These are phyloP conservation scores for Drosophila cracens DNA, from an alignment of 2,888 invertebrate species.

Conservation along the genomic window DNA sequence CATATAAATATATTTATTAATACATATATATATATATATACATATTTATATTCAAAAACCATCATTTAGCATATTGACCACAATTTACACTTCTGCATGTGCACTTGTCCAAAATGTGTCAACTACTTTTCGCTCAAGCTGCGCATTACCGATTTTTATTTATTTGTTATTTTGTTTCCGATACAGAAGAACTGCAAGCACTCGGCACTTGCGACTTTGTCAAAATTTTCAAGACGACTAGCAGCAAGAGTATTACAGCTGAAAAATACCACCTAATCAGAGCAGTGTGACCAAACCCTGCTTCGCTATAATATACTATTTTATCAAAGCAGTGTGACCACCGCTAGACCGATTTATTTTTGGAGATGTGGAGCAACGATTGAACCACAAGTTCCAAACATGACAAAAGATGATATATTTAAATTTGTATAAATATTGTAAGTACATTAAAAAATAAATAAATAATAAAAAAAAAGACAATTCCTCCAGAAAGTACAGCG, in stretches of 20 bases:
- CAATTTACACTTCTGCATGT: constrained; percentile 41
- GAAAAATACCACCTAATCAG: constrained; percentile 22
- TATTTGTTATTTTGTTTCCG: constrained; percentile 49
- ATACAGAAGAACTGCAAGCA: constrained; percentile 17
- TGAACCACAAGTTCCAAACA: neutral
- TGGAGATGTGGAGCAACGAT: neutral
- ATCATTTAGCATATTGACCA: constrained; percentile 18
- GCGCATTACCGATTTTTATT: constrained; percentile 54
- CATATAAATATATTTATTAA: neutral
- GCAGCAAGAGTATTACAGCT: constrained; percentile 7
- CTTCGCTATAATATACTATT: neutral
- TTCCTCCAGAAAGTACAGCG: neutral
- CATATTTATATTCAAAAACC: constrained; percentile 10
- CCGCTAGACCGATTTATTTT: constrained; percentile 1
- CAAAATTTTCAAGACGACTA: constrained; percentile 54
- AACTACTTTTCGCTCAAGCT: constrained; percentile 23
- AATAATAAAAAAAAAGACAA: neutral
- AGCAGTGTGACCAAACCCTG: constrained; percentile 29
- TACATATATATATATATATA: constrained; percentile 1
- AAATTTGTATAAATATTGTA: neutral
- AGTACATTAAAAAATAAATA: neutral
- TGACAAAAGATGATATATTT: neutral
- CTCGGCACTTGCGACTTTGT: constrained; percentile 25
- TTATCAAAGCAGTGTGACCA: neutral
- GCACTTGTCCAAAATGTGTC: constrained; percentile 40